phyloP scores from a whole-genome alignment of 2,888 invertebrate genomes.

The Limnephilus marmoratus region DNA sequence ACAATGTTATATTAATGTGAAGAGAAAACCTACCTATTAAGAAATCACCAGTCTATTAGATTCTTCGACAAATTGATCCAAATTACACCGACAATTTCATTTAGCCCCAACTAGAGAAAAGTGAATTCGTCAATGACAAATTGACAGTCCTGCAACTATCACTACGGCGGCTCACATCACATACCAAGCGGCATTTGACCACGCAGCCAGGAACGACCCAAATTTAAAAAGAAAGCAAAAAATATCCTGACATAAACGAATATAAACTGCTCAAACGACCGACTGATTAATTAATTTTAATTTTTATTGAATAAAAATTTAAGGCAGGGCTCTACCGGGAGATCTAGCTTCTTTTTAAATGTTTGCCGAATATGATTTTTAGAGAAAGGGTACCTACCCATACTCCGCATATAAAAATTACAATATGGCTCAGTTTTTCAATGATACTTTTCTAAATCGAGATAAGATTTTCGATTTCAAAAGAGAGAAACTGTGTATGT shows the following conservation, averaged over 20 bases:
- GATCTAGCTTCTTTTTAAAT: slow-evolving; percentile 23
- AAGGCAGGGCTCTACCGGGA: slow-evolving; percentile 44
- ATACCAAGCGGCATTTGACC: slow-evolving; percentile 58
- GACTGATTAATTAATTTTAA: slow-evolving; percentile 10
- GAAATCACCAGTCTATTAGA: slow-evolving; percentile 58
- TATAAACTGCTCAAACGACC: neutral
- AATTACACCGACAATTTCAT: slow-evolving; percentile 61
- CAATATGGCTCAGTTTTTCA: slow-evolving; percentile 2
- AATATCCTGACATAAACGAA: slow-evolving; percentile 27
- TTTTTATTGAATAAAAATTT: slow-evolving; percentile 40
- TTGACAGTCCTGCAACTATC: slow-evolving; percentile 59
- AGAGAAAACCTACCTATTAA: slow-evolving; percentile 54
- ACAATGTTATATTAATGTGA: slow-evolving; percentile 33
- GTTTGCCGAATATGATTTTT: slow-evolving; percentile 30
- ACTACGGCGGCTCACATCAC: slow-evolving; percentile 60
- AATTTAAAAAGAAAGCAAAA: slow-evolving; percentile 44
- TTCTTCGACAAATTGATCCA: slow-evolving; percentile 52
- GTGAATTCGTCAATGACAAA: slow-evolving; percentile 63
- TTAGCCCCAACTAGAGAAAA: slow-evolving; percentile 57
- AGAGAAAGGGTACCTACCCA: slow-evolving; percentile 13
- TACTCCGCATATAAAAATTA: neutral
- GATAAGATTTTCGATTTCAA: neutral
- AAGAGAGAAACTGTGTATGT: neutral
- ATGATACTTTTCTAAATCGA: neutral
- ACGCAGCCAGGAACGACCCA: slow-evolving; percentile 60